A percentile compares a stretch with the other conserved stretches of the same genome.
phyloP scores from a whole-genome alignment of 2,888 invertebrate species.

The Oasisia sp. region DNA sequence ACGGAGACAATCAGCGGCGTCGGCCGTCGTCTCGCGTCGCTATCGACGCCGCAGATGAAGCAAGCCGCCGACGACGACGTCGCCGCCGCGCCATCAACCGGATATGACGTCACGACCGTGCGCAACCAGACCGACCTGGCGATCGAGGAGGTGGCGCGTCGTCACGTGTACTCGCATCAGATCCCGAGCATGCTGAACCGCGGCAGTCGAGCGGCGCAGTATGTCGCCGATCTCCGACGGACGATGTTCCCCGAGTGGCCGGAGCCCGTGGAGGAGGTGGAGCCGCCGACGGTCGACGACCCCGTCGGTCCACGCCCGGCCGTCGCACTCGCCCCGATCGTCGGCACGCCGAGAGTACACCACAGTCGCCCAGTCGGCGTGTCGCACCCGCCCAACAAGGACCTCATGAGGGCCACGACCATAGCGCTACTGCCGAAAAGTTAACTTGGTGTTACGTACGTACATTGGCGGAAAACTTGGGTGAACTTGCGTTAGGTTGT shows the following conservation, averaged over 20 bases:
- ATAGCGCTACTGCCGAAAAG: neutral
- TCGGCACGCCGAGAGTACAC: neutral
- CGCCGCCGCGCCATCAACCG: neutral
- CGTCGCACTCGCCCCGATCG: neutral
- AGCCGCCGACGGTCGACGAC: neutral
- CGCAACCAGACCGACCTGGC: neutral
- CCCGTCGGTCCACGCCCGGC: neutral
- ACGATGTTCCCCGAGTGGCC: neutral
- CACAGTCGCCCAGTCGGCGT: neutral
- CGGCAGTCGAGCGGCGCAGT: neutral
- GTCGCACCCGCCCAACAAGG: neutral
- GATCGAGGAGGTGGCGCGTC: neutral
- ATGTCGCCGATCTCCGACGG: neutral
- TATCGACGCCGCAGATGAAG: constrained; percentile 4
- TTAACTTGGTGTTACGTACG: neutral
- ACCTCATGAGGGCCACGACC: neutral
- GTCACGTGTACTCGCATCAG: neutral
- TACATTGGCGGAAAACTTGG: neutral
- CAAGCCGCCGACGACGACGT: neutral
- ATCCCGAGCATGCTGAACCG: constrained; percentile 9
- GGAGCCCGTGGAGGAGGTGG: neutral
- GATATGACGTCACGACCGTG: neutral
- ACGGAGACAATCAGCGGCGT: neutral
- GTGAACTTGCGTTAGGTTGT: too few relatives aligned
- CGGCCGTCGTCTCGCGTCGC: neutral